These are phyloP conservation scores for Poeciliopsis presidionis DNA, from an alignment of 2,797 vertebrate species.

Conservation along the genomic window DNA sequence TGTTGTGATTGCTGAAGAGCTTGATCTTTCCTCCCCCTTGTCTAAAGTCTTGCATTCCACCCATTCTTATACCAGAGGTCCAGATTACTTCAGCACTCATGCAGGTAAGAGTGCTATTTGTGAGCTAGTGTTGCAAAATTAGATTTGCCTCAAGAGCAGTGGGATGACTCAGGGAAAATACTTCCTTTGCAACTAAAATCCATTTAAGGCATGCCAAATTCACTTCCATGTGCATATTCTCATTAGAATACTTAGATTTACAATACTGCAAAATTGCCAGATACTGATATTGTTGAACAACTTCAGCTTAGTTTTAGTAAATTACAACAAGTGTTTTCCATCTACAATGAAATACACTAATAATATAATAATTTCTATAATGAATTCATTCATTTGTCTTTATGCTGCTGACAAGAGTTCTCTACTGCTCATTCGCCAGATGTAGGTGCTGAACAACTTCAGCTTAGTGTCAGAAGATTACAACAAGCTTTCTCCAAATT, in stretches of 20 bases:
- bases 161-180: background rate
- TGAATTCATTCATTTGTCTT: background rate
- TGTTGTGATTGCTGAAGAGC: constrained; percentile 62
- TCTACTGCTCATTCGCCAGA: background rate
- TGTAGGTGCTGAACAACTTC: background rate
- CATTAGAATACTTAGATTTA: background rate
- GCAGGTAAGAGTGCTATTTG: constrained; percentile 52
- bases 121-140: background rate
- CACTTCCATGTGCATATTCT: background rate
- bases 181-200: background rate
- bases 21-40: constrained; percentile 50
- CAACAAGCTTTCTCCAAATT: background rate
- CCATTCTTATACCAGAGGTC: constrained; percentile 61
- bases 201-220: background rate
- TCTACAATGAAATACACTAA: background rate
- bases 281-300: background rate
- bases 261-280: background rate
- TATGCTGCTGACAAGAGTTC: background rate
- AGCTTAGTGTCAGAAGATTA: background rate
- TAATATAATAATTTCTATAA: background rate
- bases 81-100: constrained; percentile 58
- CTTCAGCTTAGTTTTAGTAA: background rate
- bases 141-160: background rate
- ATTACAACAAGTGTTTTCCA: background rate
- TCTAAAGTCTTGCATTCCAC: constrained; percentile 67